Evolutionary conservation across 2,888 invertebrate species (phyloP).

Genomic region (Cheilosia variabilis): DNA sequence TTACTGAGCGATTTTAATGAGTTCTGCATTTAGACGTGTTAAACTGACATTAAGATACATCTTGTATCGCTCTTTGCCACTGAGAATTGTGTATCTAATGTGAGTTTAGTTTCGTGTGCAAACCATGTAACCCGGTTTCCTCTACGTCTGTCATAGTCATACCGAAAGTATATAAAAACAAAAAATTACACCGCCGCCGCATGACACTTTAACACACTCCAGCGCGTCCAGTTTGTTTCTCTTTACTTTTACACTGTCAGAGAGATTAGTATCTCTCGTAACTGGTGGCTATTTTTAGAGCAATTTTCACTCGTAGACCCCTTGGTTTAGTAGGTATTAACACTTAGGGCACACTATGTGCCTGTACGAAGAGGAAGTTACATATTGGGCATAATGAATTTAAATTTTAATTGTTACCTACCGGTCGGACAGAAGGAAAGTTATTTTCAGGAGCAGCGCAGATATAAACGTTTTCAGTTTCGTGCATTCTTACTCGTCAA

Average conservation of each 20-base stretch:
- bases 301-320: slow-evolving; percentile 66
- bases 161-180: slow-evolving; percentile 3
- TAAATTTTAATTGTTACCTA: slow-evolving; percentile 75
- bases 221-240: slow-evolving; percentile 63
- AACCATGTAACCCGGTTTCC: slow-evolving; percentile 45
- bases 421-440: slow-evolving; percentile 62
- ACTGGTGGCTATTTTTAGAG: slow-evolving; percentile 72
- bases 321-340: slow-evolving; percentile 10
- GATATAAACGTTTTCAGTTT: slow-evolving; percentile 51
- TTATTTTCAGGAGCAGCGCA: slow-evolving; percentile 46
- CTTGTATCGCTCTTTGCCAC: slow-evolving; percentile 25
- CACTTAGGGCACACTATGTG: not conserved
- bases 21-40: slow-evolving; percentile 62
- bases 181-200: slow-evolving; percentile 59
- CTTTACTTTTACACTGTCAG: slow-evolving; percentile 19
- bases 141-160: slow-evolving; percentile 2
- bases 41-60: slow-evolving; percentile 69
- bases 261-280: slow-evolving; percentile 70
- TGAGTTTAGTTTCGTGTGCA: slow-evolving; percentile 64
- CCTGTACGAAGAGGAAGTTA: slow-evolving; percentile 31
- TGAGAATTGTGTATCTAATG: slow-evolving; percentile 50
- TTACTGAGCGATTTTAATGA: slow-evolving; percentile 64
- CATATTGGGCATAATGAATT: slow-evolving; percentile 59
- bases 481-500: slow-evolving; percentile 40
- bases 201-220: slow-evolving; percentile 75